phyloP scores from a whole-genome alignment of 2,797 vertebrate genomes.

The Hybognathus amarus region DNA sequence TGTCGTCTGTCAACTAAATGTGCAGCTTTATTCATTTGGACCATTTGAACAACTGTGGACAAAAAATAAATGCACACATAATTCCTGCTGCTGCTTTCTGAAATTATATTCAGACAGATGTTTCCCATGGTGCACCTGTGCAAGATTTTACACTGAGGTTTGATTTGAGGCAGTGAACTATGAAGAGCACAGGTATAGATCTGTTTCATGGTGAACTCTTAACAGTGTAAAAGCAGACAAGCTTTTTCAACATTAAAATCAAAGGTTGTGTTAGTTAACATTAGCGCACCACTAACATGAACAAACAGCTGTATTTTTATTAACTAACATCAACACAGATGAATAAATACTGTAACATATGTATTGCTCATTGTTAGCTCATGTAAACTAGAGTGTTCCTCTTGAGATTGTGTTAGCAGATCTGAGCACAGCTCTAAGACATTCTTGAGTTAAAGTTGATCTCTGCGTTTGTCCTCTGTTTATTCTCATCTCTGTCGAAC shows the following conservation, averaged over 20 bases:
- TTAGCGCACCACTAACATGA: no score
- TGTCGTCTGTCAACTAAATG: not conserved
- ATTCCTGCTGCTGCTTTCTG: not conserved
- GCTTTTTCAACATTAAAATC: no score
- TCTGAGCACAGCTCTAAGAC: not conserved
- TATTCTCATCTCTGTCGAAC: not conserved
- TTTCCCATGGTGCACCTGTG: not conserved
- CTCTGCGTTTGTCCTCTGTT: no score
- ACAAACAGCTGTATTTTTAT: no score
- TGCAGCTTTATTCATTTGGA: not conserved
- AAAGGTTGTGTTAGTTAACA: no score
- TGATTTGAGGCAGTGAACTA: slow-evolving; percentile 4
- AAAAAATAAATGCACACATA: not conserved
- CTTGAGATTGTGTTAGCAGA: not conserved
- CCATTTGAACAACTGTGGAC: no score
- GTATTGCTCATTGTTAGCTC: no score
- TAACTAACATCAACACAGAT: no score
- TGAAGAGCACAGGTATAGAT: slow-evolving; percentile 12
- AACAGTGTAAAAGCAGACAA: not conserved
- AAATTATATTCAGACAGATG: not conserved
- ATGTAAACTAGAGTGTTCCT: no score
- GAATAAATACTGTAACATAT: no score
- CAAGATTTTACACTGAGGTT: not conserved
- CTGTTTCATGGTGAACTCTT: not conserved
- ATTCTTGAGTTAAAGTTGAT: no score